A percentile compares a stretch with the other conserved stretches of the same genome.
Evolutionary conservation across 2,888 invertebrate genomes (phyloP).

Genomic region (Zhuqinia jingwanae): DNA sequence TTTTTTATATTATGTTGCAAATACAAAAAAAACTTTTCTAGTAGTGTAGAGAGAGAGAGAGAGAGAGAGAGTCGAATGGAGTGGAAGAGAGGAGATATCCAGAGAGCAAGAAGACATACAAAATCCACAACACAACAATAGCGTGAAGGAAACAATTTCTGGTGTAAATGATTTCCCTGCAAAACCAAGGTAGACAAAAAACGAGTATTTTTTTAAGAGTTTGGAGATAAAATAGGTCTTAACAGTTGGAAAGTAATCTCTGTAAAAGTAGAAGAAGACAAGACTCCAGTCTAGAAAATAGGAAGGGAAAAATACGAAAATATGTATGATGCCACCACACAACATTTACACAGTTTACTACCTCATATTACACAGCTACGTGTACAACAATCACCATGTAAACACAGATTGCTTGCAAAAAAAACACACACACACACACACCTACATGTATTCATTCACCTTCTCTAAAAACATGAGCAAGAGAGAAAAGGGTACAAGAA

Average conservation of each 20-base stretch:
- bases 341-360: constrained; percentile 23
- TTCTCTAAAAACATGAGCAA: not conserved
- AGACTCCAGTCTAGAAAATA: too few relatives aligned
- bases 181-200: constrained; percentile 52
- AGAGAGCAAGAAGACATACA: too few relatives aligned
- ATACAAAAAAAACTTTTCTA: constrained; percentile 18
- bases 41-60: too few relatives aligned
- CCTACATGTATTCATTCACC: constrained; percentile 35
- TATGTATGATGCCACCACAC: constrained; percentile 30
- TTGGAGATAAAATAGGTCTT: constrained; percentile 53
- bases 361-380: not conserved
- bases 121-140: not conserved
- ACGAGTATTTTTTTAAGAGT: constrained; percentile 38
- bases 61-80: not conserved
- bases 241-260: constrained; percentile 60
- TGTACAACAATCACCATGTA: constrained; percentile 39
- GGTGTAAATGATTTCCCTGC: constrained; percentile 63
- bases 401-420: constrained; percentile 52
- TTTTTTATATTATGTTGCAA: constrained; percentile 13
- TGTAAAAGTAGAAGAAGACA: constrained; percentile 12
- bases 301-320: not conserved
- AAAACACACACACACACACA: too few relatives aligned
- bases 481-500: not conserved
- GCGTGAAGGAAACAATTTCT: constrained; percentile 49
- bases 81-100: too few relatives aligned